Base-by-base conservation (phyloP, 2,797 vertebrate genomes). In the Chrosomus eos region DNA sequence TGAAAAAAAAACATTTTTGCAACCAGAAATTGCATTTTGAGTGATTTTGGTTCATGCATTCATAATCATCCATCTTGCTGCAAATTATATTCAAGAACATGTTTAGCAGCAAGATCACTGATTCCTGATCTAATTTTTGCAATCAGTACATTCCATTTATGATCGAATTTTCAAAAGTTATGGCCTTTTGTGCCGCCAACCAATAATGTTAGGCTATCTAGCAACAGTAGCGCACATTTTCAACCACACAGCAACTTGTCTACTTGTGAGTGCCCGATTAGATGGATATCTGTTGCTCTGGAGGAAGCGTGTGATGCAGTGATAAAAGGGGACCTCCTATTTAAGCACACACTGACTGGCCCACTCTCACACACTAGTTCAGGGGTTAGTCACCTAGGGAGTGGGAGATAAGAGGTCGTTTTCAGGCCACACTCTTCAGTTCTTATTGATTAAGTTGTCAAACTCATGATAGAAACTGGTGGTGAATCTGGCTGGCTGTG, bases 311-410 rank as follows among this genome's bases (percentile, higher is more conserved):
- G 38, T 62, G 16, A 66, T 48, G 8, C 23, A 64, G 1, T 64
- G 28, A 62, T 74, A 43, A 60, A 73, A 2, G 40, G 43, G 70
- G 8, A 82, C 62, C 55, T 82, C 38, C 53, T 38, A 64, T 43
- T 45, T 62, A 23, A 64, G 21, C 60, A 7, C 26, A 62, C 60
- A 31, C 7, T 18, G 26, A 64, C 23, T 31, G 60, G 14, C 70
- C 21, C 14, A 23, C 19, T 10, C 38, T 48, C 13, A 62, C 19
- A 73, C 13, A 18, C 19, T 26, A 16, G 28, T 64, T 48, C 36
- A 64, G 21, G 38, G 40, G 5, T 36, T 73, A 60, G 36, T 73
- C 36, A 45, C 13, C 38, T 33, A 18, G 55, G 19, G 4, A n/a
- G 40, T 64, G 5, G 40, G 43, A 73, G 8, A 51, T 26, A 26